Conservation (phyloP, 2,113 vertebrate genomes). For the Gulo gulo region DNA sequence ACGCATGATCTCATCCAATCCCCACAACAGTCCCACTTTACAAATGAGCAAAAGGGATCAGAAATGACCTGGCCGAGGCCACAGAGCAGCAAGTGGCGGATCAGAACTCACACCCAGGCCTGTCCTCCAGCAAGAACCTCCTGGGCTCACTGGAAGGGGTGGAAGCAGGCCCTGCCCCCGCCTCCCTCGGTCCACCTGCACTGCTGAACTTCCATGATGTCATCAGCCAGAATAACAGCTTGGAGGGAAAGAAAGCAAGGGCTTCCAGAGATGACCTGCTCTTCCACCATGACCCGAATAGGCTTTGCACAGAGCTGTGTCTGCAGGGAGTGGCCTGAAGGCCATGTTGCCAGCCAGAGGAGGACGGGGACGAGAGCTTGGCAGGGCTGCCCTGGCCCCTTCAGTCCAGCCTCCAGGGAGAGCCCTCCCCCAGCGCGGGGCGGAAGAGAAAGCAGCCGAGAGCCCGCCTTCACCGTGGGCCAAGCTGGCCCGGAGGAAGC, state of each 20-base stretch:
- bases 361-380: neutral
- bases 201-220: neutral
- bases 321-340: conserved; percentile 1
- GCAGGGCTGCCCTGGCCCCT: neutral
- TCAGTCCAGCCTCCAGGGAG: neutral
- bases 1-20: neutral
- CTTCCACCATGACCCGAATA: neutral
- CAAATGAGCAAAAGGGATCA: neutral
- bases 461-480: neutral
- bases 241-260: neutral
- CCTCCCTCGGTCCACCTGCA: neutral
- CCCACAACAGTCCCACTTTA: neutral
- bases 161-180: neutral
- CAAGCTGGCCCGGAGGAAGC: conserved; percentile 62
- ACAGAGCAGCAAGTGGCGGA: neutral
- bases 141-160: neutral
- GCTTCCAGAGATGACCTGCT: neutral
- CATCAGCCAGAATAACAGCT: neutral
- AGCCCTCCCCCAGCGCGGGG: neutral
- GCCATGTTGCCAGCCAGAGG: neutral
- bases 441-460: conserved; percentile 52
- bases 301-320: neutral
- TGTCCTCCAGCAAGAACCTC: neutral
- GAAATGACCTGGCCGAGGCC: neutral
- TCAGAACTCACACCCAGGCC: neutral